phyloP scores from a whole-genome alignment of 2,113 vertebrate genomes.

The Nettapus auritus region DNA sequence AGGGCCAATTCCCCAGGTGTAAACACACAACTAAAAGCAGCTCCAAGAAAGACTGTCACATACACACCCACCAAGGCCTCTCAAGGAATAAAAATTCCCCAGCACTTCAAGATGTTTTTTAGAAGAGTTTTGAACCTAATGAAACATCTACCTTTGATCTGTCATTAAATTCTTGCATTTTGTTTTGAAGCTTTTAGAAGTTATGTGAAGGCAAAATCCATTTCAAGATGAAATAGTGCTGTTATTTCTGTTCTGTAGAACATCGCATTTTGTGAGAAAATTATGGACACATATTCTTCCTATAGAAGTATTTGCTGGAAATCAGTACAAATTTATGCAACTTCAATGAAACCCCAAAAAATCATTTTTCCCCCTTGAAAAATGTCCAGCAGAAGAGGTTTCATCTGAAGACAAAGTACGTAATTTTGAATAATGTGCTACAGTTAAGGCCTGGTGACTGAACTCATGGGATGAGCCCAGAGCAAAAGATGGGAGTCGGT shows the following conservation, averaged over 20 bases:
- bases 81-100: neutral
- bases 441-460: neutral
- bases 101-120: neutral
- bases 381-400: neutral
- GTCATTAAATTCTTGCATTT: neutral
- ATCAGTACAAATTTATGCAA: neutral
- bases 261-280: neutral
- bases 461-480: neutral
- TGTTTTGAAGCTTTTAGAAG: neutral
- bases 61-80: rapidly evolving
- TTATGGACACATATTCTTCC: neutral
- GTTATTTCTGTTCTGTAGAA: neutral
- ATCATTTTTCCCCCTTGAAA: rapidly evolving
- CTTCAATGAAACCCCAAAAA: neutral
- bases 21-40: neutral
- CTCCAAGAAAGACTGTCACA: neutral
- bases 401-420: neutral
- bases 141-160: neutral
- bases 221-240: neutral
- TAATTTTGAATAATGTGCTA: neutral
- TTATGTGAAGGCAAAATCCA: neutral
- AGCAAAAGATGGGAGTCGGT: neutral
- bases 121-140: neutral
- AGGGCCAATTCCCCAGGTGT: neutral
- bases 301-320: neutral